Conservation (phyloP, 2,888 invertebrate species). For the Dicyrtoma fusca region DNA sequence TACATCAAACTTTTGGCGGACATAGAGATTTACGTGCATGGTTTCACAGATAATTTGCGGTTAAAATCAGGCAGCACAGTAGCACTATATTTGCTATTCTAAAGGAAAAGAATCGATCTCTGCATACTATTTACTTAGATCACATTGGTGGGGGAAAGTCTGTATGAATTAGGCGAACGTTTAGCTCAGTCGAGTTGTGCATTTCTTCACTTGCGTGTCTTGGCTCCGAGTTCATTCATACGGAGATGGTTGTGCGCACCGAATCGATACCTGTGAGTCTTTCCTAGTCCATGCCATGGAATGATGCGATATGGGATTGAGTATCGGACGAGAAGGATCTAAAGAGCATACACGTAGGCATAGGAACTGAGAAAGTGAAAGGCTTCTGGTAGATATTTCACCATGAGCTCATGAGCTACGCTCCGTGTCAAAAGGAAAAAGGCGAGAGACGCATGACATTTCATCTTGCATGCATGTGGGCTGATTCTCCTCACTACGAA, state of each 20-base stretch:
- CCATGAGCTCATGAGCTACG: no score
- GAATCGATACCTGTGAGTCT: constrained; percentile 26
- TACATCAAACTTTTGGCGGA: no score
- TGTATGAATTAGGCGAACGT: neutral
- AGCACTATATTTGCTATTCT: no score
- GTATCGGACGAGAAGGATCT: no score
- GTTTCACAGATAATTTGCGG: no score
- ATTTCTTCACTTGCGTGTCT: constrained; percentile 14
- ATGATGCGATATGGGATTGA: no score
- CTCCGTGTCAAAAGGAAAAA: neutral
- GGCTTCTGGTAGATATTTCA: constrained; percentile 4
- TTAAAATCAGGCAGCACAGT: no score
- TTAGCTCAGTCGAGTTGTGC: neutral
- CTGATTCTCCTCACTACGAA: constrained; percentile 13
- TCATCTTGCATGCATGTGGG: constrained; percentile 32
- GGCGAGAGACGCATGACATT: constrained; percentile 35
- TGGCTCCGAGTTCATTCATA: constrained; percentile 19
- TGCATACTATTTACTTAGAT: neutral
- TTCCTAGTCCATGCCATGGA: neutral
- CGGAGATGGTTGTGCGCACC: constrained; percentile 20
- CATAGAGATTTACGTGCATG: no score
- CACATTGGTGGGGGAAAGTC: neutral
- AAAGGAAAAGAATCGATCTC: no score
- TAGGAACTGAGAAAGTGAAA: neutral
- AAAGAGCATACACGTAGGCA: neutral